Evolutionary conservation across 2,888 invertebrate genomes (phyloP).

Genomic region (Parasteatoda lunata): DNA sequence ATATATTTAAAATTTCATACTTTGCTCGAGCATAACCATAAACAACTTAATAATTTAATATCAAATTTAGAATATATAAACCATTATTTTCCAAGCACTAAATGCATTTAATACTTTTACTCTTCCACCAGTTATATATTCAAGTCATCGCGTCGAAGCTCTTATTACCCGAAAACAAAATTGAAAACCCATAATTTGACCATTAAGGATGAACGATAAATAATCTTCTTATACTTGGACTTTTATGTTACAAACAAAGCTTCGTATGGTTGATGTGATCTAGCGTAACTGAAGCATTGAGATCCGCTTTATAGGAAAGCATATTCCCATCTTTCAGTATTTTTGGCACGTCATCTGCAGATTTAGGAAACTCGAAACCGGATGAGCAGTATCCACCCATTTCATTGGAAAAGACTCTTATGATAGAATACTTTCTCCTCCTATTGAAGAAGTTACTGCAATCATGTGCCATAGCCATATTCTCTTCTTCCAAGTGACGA

Average conservation of each 20-base stretch:
- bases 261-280: not conserved
- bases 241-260: not conserved
- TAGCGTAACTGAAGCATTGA: not conserved
- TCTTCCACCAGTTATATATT: too few species aligned
- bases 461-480: not conserved
- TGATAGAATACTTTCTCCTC: not conserved
- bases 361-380: not conserved
- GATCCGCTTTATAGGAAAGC: not conserved
- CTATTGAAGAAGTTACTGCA: not conserved
- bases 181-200: not conserved
- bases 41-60: too few species aligned
- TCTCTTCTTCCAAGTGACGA: not conserved
- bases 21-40: too few species aligned
- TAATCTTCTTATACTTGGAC: not conserved
- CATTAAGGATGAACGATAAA: not conserved
- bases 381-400: not conserved
- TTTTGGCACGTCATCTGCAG: not conserved
- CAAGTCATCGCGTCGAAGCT: not conserved
- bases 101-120: too few species aligned
- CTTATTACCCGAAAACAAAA: not conserved
- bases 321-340: not conserved
- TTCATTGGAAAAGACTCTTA: not conserved
- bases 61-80: too few species aligned
- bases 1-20: too few species aligned
- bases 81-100: too few species aligned